phyloP scores from a whole-genome alignment of 1,140 invertebrate species.

The Calliopsis andreniformis region DNA sequence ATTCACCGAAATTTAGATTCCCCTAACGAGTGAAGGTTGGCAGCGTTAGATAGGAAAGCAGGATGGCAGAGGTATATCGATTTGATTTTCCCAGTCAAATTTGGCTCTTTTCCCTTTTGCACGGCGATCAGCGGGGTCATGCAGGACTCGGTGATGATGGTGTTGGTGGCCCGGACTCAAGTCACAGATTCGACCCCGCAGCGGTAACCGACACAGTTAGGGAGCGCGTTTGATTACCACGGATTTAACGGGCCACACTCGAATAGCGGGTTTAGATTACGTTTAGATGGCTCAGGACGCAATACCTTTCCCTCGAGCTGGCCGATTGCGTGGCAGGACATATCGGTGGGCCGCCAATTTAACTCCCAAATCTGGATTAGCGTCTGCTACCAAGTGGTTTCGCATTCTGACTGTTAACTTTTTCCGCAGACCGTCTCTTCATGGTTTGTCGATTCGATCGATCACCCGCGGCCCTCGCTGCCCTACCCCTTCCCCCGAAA shows the following conservation, averaged over 20 bases:
- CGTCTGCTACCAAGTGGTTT: conserved; percentile 37
- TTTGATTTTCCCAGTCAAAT: conserved; percentile 37
- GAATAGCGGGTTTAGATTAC: conserved; percentile 50
- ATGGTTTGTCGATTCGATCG: neutral
- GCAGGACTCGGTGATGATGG: conserved; percentile 26
- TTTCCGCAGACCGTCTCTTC: conserved; percentile 7
- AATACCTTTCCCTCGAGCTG: conserved; percentile 27
- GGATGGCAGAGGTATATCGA: conserved; percentile 1
- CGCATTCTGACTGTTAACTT: conserved; percentile 51
- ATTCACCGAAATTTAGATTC: conserved; percentile 11
- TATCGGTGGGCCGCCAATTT: conserved; percentile 56
- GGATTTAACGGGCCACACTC: conserved; percentile 64
- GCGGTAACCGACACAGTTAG: conserved; percentile 23
- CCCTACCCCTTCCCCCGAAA: neutral
- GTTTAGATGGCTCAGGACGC: conserved; percentile 55
- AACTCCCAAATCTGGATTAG: conserved; percentile 52
- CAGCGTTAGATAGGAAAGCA: neutral
- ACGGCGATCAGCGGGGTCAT: conserved; percentile 42
- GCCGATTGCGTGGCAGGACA: conserved; percentile 42
- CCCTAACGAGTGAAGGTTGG: neutral
- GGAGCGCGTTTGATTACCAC: conserved; percentile 65
- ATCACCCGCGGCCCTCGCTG: neutral
- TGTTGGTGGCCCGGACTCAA: conserved; percentile 51
- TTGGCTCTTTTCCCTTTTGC: conserved; percentile 28
- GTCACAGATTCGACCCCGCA: conserved; percentile 57